Percentiles rank a stretch among this genome's conserved stretches.
These are phyloP conservation scores for Mellilla xanthometata DNA, from an alignment of 2,888 invertebrate species.

Conservation along the genomic window DNA sequence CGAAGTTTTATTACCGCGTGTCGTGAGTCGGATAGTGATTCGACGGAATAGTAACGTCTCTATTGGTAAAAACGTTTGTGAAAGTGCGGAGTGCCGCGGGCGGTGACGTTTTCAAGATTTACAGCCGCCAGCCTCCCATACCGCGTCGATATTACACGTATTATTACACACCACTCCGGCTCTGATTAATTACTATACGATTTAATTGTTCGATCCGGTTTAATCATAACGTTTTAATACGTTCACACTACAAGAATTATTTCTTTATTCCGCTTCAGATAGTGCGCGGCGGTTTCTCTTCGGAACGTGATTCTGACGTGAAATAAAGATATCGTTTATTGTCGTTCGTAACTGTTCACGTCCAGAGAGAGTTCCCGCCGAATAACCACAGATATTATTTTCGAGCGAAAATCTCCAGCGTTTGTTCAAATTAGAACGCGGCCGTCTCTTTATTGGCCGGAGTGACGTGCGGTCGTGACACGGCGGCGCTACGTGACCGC, in stretches of 20 bases:
- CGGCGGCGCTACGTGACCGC: conserved; percentile 78
- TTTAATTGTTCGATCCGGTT: conserved; percentile 69
- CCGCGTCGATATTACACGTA: conserved; percentile 71
- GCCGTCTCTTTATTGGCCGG: conserved; percentile 72
- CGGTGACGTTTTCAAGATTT: conserved; percentile 66
- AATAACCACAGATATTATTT: conserved; percentile 49
- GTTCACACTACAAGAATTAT: conserved; percentile 63
- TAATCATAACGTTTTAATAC: conserved; percentile 63
- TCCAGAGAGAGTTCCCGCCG: conserved; percentile 54
- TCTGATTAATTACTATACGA: conserved; percentile 72
- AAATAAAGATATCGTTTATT: conserved; percentile 67
- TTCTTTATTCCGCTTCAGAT: conserved; percentile 59
- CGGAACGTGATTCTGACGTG: conserved; percentile 62
- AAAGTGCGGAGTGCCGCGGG: conserved; percentile 69
- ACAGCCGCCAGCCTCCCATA: conserved; percentile 64
- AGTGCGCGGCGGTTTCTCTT: conserved; percentile 49
- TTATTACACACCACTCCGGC: conserved; percentile 69
- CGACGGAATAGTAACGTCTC: conserved; percentile 74
- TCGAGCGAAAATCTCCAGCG: conserved; percentile 69
- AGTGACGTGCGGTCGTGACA: conserved; percentile 81
- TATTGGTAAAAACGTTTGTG: conserved; percentile 75
- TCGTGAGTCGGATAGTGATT: conserved; percentile 59
- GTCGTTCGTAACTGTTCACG: conserved; percentile 53
- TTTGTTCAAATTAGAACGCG: conserved; percentile 79
- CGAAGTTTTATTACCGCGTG: conserved; percentile 69